Conservation (phyloP, 2,888 invertebrate species). For the Timema cristinae region DNA sequence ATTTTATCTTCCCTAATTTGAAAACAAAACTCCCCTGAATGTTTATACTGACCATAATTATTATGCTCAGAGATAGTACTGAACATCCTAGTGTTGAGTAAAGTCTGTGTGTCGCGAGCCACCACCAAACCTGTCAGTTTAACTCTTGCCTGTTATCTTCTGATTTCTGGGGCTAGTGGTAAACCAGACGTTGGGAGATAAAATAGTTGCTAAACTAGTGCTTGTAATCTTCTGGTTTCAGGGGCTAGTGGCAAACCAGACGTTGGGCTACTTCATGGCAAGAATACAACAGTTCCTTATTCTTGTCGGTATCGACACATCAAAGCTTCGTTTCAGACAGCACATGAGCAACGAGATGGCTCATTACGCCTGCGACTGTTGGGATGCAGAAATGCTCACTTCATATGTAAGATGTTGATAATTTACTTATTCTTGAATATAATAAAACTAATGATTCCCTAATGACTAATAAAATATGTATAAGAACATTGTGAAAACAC, state of each 20-base stretch:
- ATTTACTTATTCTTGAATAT: background rate
- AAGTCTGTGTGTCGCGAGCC: too few relatives aligned
- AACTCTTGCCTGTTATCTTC: too few relatives aligned
- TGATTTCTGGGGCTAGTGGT: slow-evolving; percentile 73
- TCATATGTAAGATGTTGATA: slow-evolving; percentile 67
- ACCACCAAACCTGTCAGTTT: too few relatives aligned
- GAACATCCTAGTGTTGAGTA: too few relatives aligned
- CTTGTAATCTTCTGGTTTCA: slow-evolving; percentile 35
- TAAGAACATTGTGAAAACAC: background rate
- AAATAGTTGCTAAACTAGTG: too few relatives aligned
- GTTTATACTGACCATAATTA: too few relatives aligned
- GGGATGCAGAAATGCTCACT: slow-evolving; percentile 98
- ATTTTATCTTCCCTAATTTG: too few relatives aligned
- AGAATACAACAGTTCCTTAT: slow-evolving; percentile 86
- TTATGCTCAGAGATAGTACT: too few relatives aligned
- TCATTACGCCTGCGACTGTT: slow-evolving; percentile 99
- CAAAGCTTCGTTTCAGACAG: slow-evolving; percentile 89
- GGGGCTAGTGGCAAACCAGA: slow-evolving; percentile 91
- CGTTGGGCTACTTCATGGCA: slow-evolving; percentile 96
- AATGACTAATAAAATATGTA: background rate
- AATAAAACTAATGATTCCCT: too few relatives aligned
- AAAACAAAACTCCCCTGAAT: too few relatives aligned
- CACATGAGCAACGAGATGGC: slow-evolving; percentile 99
- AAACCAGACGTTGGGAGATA: slow-evolving; percentile 96
- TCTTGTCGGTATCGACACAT: slow-evolving; percentile 74